These are phyloP conservation scores for Phengaris arion DNA, from an alignment of 2,888 invertebrate genomes.

Conservation along the genomic window DNA sequence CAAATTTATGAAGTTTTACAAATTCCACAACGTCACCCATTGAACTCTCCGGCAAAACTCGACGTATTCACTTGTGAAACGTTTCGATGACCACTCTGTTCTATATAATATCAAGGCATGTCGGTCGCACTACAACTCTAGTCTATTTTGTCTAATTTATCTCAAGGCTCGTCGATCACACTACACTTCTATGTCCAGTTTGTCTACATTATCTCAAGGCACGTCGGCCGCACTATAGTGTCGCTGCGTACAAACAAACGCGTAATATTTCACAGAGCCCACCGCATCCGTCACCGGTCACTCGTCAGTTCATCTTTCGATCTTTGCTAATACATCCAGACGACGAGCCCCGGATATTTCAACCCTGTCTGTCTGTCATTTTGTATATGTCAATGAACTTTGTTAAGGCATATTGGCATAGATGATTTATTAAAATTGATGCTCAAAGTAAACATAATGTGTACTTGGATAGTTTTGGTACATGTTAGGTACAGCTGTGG, in stretches of 20 bases:
- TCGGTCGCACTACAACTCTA: neutral
- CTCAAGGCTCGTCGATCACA: neutral
- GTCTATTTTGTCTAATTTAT: neutral
- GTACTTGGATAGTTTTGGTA: too few relatives aligned
- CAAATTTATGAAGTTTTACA: too few relatives aligned
- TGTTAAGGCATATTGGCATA: neutral
- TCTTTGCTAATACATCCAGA: conserved; percentile 16
- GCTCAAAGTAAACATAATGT: too few relatives aligned
- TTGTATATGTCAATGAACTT: conserved; percentile 8
- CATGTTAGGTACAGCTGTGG: too few relatives aligned
- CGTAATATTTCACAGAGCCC: conserved; percentile 19
- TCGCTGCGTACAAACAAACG: conserved; percentile 7
- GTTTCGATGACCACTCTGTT: too few relatives aligned
- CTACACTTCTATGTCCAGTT: neutral
- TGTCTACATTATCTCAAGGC: conserved; percentile 12
- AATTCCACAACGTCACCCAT: too few relatives aligned
- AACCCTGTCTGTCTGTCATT: neutral
- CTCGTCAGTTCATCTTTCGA: conserved; percentile 18
- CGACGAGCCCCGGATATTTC: neutral
- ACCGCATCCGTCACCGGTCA: neutral
- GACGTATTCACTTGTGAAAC: too few relatives aligned
- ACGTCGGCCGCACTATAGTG: neutral
- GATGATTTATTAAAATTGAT: too few relatives aligned
- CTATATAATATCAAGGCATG: neutral
- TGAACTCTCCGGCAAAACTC: too few relatives aligned